phyloP scores from a whole-genome alignment of 2,113 vertebrate genomes.

The Gymnobelideus leadbeateri region DNA sequence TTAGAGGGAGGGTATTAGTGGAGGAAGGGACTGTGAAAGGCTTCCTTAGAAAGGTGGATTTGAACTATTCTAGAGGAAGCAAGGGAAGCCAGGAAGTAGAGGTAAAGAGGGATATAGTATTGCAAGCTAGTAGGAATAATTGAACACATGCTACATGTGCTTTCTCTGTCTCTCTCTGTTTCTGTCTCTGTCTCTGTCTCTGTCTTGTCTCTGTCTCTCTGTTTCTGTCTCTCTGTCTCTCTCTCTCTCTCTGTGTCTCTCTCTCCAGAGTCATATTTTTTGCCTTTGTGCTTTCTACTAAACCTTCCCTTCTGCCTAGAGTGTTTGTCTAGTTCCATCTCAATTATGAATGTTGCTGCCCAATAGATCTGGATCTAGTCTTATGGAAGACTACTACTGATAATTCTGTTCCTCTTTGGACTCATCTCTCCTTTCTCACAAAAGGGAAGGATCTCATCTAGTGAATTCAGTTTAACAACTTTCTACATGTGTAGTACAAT shows the following conservation, averaged over 20 bases:
- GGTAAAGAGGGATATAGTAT: not conserved
- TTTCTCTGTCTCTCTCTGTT: not conserved
- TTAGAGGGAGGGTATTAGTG: not conserved
- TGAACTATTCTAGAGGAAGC: not conserved
- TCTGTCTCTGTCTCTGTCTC: no score
- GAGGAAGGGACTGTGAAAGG: not conserved
- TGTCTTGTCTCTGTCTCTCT: no score
- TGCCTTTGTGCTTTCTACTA: not conserved
- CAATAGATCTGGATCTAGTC: constrained; percentile 30
- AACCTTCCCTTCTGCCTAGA: constrained; percentile 8
- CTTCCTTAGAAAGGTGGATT: not conserved
- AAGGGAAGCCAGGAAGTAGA: not conserved
- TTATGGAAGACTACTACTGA: constrained; percentile 33
- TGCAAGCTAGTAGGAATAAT: not conserved
- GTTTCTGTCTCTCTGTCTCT: not conserved
- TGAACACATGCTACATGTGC: not conserved
- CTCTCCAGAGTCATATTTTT: not conserved
- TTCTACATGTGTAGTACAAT: constrained; percentile 47
- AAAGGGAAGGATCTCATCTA: constrained; percentile 24
- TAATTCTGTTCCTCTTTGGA: constrained; percentile 17
- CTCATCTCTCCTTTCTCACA: constrained; percentile 29
- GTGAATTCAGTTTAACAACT: constrained; percentile 47
- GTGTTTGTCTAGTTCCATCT: constrained; percentile 13
- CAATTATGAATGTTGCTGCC: constrained; percentile 12
- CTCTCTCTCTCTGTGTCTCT: no score